Percentiles rank a stretch among this genome's conserved stretches.
phyloP scores from a whole-genome alignment of 2,888 invertebrate genomes.

The Acleris literana region DNA sequence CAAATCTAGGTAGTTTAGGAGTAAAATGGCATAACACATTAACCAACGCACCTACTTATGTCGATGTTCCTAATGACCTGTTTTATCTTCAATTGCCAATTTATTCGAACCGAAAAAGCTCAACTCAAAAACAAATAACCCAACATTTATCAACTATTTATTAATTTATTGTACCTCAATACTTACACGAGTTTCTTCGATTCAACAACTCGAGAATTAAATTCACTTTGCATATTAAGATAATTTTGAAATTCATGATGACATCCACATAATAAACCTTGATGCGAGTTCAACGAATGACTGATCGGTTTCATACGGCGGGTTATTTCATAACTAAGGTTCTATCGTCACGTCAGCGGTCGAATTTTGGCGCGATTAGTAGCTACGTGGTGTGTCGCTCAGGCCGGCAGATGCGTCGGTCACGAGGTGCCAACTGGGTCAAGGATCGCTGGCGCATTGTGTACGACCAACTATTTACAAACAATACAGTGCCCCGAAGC shows the following conservation, averaged over 20 bases:
- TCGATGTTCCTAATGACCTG: no score
- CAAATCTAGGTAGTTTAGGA: no score
- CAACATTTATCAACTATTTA: no score
- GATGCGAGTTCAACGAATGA: constrained; percentile 14
- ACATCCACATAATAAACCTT: constrained; percentile 2
- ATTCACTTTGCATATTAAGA: no score
- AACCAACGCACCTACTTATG: no score
- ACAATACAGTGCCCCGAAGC: constrained; percentile 46
- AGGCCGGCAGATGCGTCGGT: constrained; percentile 61
- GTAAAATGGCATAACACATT: no score
- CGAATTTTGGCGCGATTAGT: constrained; percentile 24
- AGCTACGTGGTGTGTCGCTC: constrained; percentile 47
- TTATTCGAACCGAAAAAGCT: no score
- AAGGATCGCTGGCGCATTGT: constrained; percentile 70
- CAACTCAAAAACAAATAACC: no score
- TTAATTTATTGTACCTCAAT: no score
- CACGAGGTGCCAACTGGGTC: constrained; percentile 69
- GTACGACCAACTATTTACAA: constrained; percentile 50
- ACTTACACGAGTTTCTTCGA: no score
- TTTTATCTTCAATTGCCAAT: no score
- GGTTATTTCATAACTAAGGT: constrained; percentile 27
- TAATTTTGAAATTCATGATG: background rate
- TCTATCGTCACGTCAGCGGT: constrained; percentile 13
- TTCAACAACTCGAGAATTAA: no score
- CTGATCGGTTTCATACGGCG: constrained; percentile 8